Evolutionary conservation across 2,888 invertebrate genomes (phyloP).

Genomic region (Mesorhabditis spiculigera): DNA sequence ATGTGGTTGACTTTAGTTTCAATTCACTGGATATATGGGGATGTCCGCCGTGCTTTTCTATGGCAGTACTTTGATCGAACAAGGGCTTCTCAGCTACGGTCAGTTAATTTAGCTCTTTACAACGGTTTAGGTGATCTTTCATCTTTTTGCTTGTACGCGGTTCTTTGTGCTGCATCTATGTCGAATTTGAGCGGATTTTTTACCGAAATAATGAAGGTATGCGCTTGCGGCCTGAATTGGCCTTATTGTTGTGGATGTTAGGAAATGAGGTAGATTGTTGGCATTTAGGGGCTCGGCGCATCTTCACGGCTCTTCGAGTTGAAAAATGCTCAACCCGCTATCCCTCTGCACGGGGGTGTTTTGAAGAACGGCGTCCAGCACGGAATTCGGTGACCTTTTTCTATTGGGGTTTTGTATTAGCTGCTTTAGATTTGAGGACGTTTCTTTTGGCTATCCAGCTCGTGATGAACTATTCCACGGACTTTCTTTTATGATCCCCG

Average conservation of each 20-base stretch:
- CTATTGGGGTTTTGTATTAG: not conserved
- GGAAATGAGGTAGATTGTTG: not conserved
- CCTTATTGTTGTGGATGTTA: not conserved
- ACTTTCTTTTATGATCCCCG: slow-evolving; percentile 70
- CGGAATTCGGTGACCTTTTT: slow-evolving; percentile 22
- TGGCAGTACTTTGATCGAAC: slow-evolving; percentile 50
- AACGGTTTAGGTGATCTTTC: slow-evolving; percentile 77
- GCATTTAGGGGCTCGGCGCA: slow-evolving; percentile 75
- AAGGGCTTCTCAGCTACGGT: slow-evolving; percentile 54
- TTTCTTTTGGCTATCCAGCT: slow-evolving; percentile 73
- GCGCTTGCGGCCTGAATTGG: not conserved
- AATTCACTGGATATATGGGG: slow-evolving; percentile 54
- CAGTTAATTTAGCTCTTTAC: slow-evolving; percentile 48
- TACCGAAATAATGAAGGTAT: slow-evolving; percentile 78
- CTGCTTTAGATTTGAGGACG: slow-evolving; percentile 67
- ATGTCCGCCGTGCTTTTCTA: slow-evolving; percentile 55
- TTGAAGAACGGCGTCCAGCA: slow-evolving; percentile 27
- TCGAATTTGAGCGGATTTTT: slow-evolving; percentile 78
- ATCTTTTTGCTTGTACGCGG: slow-evolving; percentile 85
- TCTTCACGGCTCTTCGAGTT: slow-evolving; percentile 84
- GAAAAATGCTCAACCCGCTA: slow-evolving; percentile 75
- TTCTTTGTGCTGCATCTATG: slow-evolving; percentile 49
- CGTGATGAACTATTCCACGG: slow-evolving; percentile 69
- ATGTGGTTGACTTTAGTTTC: slow-evolving; percentile 38
- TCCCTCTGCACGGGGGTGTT: slow-evolving; percentile 70